phyloP scores from a whole-genome alignment of 2,797 vertebrate species.

The Siniperca undulata region DNA sequence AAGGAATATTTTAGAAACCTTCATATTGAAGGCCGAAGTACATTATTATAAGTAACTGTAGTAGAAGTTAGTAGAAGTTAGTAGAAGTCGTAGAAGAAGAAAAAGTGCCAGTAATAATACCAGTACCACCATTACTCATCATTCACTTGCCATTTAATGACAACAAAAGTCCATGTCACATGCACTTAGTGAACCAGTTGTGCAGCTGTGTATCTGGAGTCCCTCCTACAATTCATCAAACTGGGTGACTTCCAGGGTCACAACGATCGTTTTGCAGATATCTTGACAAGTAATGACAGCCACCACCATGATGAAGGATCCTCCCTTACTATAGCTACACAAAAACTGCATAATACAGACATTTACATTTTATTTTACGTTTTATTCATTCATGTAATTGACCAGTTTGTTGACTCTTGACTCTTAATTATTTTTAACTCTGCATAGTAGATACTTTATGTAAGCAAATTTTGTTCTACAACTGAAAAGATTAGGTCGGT shows the following conservation, averaged over 20 bases:
- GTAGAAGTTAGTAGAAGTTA: neutral
- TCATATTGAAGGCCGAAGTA: neutral
- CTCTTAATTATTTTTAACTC: neutral
- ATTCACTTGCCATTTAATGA: neutral
- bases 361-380: neutral
- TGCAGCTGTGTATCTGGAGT: neutral
- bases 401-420: neutral
- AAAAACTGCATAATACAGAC: neutral
- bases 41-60: neutral
- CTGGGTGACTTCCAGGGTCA: neutral
- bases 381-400: neutral
- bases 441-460: neutral
- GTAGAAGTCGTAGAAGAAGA: neutral
- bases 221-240: neutral
- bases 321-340: neutral
- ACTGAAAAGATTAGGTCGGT: constrained; percentile 16
- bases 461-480: neutral
- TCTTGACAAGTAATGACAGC: neutral
- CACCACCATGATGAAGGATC: neutral
- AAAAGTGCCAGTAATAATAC: neutral
- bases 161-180: neutral
- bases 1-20: neutral
- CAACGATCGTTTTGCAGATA: neutral
- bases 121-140: constrained; percentile 2
- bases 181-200: neutral